phyloP scores from a whole-genome alignment of 2,113 vertebrate genomes.

The Ceratotherium simum region DNA sequence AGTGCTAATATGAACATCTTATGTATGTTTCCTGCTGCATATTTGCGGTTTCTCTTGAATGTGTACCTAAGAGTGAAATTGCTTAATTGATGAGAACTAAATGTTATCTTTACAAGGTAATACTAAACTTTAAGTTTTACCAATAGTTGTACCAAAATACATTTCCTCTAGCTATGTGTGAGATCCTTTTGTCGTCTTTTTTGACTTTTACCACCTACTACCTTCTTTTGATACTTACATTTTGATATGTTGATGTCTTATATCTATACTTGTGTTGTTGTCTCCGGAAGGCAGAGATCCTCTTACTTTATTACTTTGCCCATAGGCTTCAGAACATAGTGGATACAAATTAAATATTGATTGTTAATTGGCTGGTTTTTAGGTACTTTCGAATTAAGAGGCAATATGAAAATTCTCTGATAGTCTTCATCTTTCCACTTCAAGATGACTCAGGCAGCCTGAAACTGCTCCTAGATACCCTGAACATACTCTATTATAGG shows the following conservation, averaged over 20 bases:
- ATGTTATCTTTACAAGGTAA: neutral
- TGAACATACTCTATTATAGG: neutral
- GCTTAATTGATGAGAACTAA: neutral
- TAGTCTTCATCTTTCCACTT: neutral
- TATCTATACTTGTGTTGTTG: neutral
- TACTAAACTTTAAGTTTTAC: neutral
- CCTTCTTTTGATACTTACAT: slow-evolving; percentile 8
- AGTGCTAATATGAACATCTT: neutral
- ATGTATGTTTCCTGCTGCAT: neutral
- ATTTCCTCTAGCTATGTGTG: neutral
- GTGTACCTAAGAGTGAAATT: neutral
- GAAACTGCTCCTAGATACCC: neutral
- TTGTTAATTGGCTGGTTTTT: neutral
- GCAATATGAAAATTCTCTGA: neutral
- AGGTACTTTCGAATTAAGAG: neutral
- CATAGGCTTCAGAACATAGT: neutral
- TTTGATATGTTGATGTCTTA: neutral
- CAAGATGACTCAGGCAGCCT: neutral
- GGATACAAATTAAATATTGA: neutral
- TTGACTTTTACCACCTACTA: neutral
- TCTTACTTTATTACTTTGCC: neutral
- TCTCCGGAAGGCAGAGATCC: neutral
- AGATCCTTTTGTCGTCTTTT: neutral
- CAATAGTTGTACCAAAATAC: neutral
- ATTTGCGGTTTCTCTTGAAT: neutral